A percentile compares a stretch with the other conserved stretches of the same genome.
phyloP scores from a whole-genome alignment of 2,888 invertebrate genomes.

The Catonia carolina region DNA sequence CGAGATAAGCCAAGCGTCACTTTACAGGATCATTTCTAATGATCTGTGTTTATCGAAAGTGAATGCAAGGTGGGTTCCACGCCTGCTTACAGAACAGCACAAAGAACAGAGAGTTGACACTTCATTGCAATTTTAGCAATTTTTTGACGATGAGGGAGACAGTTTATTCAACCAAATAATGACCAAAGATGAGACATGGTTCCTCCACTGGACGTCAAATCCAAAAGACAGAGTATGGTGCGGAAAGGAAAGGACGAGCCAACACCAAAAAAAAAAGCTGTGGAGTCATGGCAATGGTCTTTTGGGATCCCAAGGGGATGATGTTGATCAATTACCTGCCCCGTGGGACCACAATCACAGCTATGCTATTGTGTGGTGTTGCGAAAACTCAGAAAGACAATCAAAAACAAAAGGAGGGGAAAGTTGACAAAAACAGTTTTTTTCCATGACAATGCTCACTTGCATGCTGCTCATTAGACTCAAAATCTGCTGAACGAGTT shows the following conservation, averaged over 20 bases:
- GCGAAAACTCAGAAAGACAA: constrained; percentile 7
- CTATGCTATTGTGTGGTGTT: constrained; percentile 20
- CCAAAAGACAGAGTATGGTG: constrained; percentile 21
- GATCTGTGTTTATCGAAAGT: constrained; percentile 18
- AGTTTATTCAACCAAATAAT: constrained; percentile 11
- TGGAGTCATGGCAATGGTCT: constrained; percentile 25
- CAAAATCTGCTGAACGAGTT: too few species aligned
- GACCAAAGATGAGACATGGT: constrained; percentile 28
- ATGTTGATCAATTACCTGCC: constrained; percentile 24
- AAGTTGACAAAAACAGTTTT: too few species aligned
- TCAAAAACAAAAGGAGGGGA: too few species aligned
- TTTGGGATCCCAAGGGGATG: constrained; percentile 26
- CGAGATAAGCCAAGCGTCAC: constrained; percentile 10
- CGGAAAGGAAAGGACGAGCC: constrained; percentile 20
- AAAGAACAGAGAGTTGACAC: constrained; percentile 17
- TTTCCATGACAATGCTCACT: too few species aligned
- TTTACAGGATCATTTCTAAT: constrained; percentile 21
- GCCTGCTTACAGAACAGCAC: constrained; percentile 23
- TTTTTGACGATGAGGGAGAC: constrained; percentile 18
- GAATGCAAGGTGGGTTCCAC: constrained; percentile 26
- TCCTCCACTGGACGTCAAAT: constrained; percentile 25
- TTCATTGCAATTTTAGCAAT: constrained; percentile 5
- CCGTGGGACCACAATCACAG: constrained; percentile 25
- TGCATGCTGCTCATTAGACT: too few species aligned
- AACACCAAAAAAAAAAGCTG: constrained; percentile 15